Evolutionary conservation across 2,888 invertebrate genomes (phyloP), one percentile per base, ranked within the genome.

Genomic region (Spilarctia lutea): DNA sequence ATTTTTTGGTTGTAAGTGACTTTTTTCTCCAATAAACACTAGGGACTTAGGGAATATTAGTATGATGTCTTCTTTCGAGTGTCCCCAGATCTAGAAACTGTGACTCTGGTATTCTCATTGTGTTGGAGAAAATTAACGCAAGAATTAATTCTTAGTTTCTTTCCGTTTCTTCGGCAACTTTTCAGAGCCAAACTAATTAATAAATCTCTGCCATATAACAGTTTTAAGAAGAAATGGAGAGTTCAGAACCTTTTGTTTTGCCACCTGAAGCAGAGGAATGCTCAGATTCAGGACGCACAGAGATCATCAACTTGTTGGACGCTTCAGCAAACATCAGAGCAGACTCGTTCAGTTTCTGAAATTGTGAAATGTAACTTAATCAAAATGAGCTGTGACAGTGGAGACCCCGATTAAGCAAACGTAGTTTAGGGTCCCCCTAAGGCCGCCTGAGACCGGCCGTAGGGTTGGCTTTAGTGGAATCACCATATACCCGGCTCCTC

Each of bases 331-430:
- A 74, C 42, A 45, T 68, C 3, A 18, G 24, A 3, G 76, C 33
- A 0, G 73, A 33, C 63, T 73, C 71, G 68, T 76, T 76, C 71
- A 76, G 20, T 52, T 74, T 68, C 76, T 76, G 27, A 16, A 45
- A 66, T 11, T 18, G 30, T 30, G 8, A 30, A 18, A 63, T 18
- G 30, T 27, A 27, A 6, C 4, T n/a, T n/a, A 56, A 56, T 2
- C 10, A 56, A 39, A 39, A 39, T 56, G 3, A 10, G 8, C 13
- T n/a, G 0, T 11, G n/a, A n/a, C n/a, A n/a, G 0, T 3, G 16
- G 16, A 45, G 16, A 16, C 7, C 16, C 13, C 2, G 42, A 42
- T 42, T 13, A 13, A 16, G 16, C 13, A 42, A 42, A 42, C 11
- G 42, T 42, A 42, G 42, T 2, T 1, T 42, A 42, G 42, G 16